Percentiles rank a stretch among this genome's conserved stretches.
These are phyloP conservation scores for Nymphalis io DNA, from an alignment of 1,140 invertebrate species.

Conservation along the genomic window DNA sequence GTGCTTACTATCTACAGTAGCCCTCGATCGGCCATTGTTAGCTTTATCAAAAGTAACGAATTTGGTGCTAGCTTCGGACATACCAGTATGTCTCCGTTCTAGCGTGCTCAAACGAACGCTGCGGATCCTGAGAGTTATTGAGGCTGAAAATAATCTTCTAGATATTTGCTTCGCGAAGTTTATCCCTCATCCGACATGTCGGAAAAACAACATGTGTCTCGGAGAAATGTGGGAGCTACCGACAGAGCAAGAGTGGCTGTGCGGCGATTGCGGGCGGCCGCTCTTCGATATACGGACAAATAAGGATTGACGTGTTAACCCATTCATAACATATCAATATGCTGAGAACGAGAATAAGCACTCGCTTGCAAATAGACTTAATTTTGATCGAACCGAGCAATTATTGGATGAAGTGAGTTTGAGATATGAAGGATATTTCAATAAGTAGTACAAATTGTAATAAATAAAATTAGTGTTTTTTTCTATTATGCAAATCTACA, in stretches of 20 bases:
- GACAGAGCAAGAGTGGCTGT: slow-evolving; percentile 34
- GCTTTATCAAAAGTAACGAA: slow-evolving; percentile 20
- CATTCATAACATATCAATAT: neutral
- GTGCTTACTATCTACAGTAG: slow-evolving; percentile 19
- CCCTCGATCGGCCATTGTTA: slow-evolving; percentile 19
- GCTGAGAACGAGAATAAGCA: neutral
- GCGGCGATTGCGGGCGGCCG: slow-evolving; percentile 28
- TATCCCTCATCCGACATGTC: slow-evolving; percentile 31
- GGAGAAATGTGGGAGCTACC: slow-evolving; percentile 40
- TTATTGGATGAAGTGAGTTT: too few species aligned
- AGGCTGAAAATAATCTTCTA: slow-evolving; percentile 26
- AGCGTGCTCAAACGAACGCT: slow-evolving; percentile 12
- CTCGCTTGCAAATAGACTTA: too few species aligned
- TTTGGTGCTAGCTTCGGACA: slow-evolving; percentile 2
- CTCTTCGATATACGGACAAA: slow-evolving; percentile 20
- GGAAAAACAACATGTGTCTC: neutral
- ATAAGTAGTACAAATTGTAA: too few species aligned
- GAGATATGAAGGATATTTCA: too few species aligned
- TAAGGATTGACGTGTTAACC: neutral
- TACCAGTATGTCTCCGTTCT: slow-evolving; percentile 22
- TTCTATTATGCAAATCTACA: too few species aligned
- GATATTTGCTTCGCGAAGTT: slow-evolving; percentile 28
- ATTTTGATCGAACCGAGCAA: too few species aligned
- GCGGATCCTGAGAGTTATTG: slow-evolving; percentile 31
- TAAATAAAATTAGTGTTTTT: too few species aligned